A percentile compares a stretch with the other conserved stretches of the same genome.
These are phyloP conservation scores for Spheniscus humboldti DNA, from an alignment of 2,797 vertebrate genomes.

Conservation along the genomic window DNA sequence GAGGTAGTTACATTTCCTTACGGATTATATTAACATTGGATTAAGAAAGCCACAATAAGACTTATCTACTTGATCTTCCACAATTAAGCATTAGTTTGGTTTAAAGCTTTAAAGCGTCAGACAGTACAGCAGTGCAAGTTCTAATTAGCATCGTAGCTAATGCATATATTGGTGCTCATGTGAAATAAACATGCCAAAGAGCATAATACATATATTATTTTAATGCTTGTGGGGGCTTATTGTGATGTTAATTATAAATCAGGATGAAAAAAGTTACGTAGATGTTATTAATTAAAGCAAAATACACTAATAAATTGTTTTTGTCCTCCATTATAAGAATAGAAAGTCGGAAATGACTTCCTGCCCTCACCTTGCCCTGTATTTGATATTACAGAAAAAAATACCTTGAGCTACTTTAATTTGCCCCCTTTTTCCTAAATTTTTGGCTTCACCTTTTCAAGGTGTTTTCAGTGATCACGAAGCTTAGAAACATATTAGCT, in stretches of 20 bases:
- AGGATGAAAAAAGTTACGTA: not conserved
- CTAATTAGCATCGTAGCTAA: not conserved
- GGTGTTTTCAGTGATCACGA: not conserved
- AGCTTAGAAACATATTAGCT: not conserved
- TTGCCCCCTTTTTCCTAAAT: not conserved
- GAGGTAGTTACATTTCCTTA: not conserved
- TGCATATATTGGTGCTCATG: not conserved
- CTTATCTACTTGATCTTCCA: constrained; percentile 3
- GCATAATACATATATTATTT: not conserved
- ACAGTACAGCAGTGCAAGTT: not conserved
- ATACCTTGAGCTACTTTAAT: not conserved
- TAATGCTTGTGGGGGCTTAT: not conserved
- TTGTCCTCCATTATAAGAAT: rapidly evolving
- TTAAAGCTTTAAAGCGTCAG: not conserved
- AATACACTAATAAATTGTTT: not conserved
- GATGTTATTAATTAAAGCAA: not conserved
- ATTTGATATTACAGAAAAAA: not conserved
- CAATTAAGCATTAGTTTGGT: not conserved
- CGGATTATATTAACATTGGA: not conserved
- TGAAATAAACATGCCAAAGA: not conserved
- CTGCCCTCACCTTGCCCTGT: not conserved
- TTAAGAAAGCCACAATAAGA: constrained; percentile 4
- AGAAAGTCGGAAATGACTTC: not conserved
- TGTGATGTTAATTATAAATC: not conserved
- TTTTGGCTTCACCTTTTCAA: not conserved